Percentiles rank a stretch among this genome's conserved stretches.
Conservation (phyloP, 1,140 invertebrate genomes). For the Platyscapa corneri region DNA sequence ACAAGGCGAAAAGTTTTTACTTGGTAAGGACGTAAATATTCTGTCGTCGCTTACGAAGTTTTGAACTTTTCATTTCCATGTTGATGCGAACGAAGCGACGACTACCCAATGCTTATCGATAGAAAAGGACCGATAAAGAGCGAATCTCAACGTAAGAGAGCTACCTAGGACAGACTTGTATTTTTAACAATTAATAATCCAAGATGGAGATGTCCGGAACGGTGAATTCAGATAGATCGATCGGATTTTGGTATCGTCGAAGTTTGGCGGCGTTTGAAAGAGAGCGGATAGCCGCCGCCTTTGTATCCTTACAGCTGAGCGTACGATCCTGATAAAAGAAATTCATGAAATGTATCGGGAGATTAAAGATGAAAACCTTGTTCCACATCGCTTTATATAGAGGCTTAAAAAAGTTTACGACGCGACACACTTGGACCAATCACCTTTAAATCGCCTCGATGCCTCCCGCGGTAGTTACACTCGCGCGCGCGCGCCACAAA, state of each 20-base stretch:
- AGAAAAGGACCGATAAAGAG: neutral
- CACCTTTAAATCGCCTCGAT: conserved; percentile 33
- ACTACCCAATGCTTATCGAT: too few relatives aligned
- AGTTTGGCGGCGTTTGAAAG: too few relatives aligned
- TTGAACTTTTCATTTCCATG: too few relatives aligned
- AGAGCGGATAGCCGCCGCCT: too few relatives aligned
- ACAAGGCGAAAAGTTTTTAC: too few relatives aligned
- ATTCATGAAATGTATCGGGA: conserved; percentile 14
- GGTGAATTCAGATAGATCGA: neutral
- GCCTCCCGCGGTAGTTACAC: conserved; percentile 9
- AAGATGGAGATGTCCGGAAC: too few relatives aligned
- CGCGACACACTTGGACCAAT: conserved; percentile 48
- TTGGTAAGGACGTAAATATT: too few relatives aligned
- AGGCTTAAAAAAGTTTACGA: conserved; percentile 42
- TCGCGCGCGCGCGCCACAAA: conserved; percentile 38
- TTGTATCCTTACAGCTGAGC: neutral
- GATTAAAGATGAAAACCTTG: conserved; percentile 62
- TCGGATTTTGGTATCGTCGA: too few relatives aligned
- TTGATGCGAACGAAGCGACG: too few relatives aligned
- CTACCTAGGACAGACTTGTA: neutral
- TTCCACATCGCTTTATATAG: conserved; percentile 66
- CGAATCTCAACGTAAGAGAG: neutral
- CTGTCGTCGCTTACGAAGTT: too few relatives aligned
- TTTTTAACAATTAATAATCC: too few relatives aligned
- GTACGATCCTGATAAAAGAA: conserved; percentile 24